Evolutionary conservation across 1,140 invertebrate genomes (phyloP), one percentile per base, ranked within the genome.

Genomic region (Lordiphosa collinella): DNA sequence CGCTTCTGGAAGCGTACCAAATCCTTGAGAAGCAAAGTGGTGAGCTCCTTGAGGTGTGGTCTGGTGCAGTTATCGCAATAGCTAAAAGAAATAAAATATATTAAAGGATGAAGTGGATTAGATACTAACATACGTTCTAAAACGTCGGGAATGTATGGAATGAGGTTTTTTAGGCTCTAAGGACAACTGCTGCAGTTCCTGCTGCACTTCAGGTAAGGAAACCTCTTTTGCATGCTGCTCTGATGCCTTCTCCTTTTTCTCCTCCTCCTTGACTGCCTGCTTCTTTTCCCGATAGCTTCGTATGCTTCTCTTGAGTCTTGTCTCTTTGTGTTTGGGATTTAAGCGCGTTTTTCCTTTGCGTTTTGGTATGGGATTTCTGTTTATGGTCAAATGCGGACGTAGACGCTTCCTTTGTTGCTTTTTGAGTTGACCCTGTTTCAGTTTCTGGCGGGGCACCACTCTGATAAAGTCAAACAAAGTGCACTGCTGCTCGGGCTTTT

Each of bases 1-100:
- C 91, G 88, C 49, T 92, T 92, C 75, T 93, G 93, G 66, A 93
- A 93, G 5, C 90, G 82, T 50, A 92, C 88, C 9, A 93, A 79
- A 58, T 92, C 91, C 52, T 90, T 89, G 2, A 93, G 54, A 7
- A 93, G 18, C 13, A 74, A 46, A 12, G 54, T 68, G 7, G 56
- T 54, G 8, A 87, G 31, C 37, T 84, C 29, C 14, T 61, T 66
- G 0, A 89, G 63, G 0, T 54, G 46, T 3, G 61, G 11, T 1
- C 72, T 70, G 0, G 75, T 88, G 46, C 80, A 86, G 64, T 88
- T 86, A 32, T 89, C 79, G 36, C 88, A 89, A 51, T 89, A 88
- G 43, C 87, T 88, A 12, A 1, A 22, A 3, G 16, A 9, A 41
- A 35, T 10, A 14, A 8, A 5, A 46, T 5, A 29, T 7, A 4